Base-by-base conservation (phyloP, 2,797 vertebrate species). In the Xyrichtys novacula region DNA sequence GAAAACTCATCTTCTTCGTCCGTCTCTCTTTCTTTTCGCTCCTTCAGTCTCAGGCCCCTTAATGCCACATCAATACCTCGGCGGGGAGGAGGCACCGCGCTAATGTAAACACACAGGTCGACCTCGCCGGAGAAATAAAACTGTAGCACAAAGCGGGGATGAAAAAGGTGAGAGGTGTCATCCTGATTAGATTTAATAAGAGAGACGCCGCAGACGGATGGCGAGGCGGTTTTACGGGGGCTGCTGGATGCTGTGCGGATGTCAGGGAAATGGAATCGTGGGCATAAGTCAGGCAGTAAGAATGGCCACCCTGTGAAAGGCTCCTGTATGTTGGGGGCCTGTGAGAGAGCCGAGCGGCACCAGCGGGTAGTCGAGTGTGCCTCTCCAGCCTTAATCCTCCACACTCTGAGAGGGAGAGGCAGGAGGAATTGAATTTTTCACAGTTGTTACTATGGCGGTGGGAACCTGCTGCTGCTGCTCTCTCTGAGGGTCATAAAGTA, bases 61-160 rank as follows among this genome's bases (percentile, higher is more conserved):
- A 94, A 93, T 86, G 89, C 91, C 87, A 86, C 93, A 91, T 96
- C 93, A 95, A 94, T 95, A 89, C 92, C 95, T 65, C 95, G 92
- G 94, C 93, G 76, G 95, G 95, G 94, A 92, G 92, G 93, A 91
- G 93, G 92, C 94, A 91, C 92, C 90, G 85, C 85, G 88, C 93
- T 87, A 93, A 94, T 91, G 93, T 94, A 93, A 95, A 95, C 93
- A 91, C 50, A 62, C 38, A 73, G 93, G 93, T 91, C 91, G 88
- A 83, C 73, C 85, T 89, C 74, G 64, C 77, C 70, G 38, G 70
- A 74, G 66, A 76, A 80, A 70, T 78, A 68, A 75, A 65, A 49
- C 25, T 29, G 78, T 25, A 50, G 81, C 86, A 92, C 85, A 85
- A 84, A 93, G 76, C 84, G 76, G 86, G 89, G 78, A 81, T 85